A percentile compares a stretch with the other conserved stretches of the same genome.
These are phyloP conservation scores for Stigmatopora nigra DNA, from an alignment of 2,113 vertebrate species.

Conservation along the genomic window DNA sequence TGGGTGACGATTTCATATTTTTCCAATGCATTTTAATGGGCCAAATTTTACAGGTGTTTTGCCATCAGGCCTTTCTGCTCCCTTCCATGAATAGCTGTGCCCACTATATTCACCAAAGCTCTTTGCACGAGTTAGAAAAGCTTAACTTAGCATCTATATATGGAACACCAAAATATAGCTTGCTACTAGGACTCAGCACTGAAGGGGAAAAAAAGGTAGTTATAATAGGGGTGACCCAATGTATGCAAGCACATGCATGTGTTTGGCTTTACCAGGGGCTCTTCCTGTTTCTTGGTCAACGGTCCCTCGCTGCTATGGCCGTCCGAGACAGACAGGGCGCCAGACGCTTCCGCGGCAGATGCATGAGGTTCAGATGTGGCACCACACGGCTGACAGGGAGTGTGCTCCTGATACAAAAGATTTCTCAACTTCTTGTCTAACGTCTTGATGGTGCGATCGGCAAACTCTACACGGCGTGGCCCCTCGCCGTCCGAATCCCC, in stretches of 20 bases:
- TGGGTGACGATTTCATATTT: too few species aligned
- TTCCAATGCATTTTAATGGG: too few species aligned
- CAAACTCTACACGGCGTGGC: conserved; percentile 78
- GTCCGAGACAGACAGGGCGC: conserved; percentile 47
- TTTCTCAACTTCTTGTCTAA: conserved; percentile 93
- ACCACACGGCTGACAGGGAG: conserved; percentile 72
- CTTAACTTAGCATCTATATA: too few species aligned
- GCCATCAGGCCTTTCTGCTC: too few species aligned
- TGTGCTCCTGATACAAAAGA: conserved; percentile 88
- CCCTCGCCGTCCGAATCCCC: conserved; percentile 88
- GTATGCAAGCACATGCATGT: background rate
- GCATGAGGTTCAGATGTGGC: conserved; percentile 69
- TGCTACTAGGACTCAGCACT: too few species aligned
- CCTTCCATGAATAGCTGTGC: too few species aligned
- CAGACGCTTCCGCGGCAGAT: conserved; percentile 64
- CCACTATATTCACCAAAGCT: too few species aligned
- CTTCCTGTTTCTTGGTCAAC: conserved; percentile 48
- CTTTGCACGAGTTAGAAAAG: too few species aligned
- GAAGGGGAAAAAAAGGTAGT: too few species aligned
- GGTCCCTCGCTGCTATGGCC: conserved; percentile 44
- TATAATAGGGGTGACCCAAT: background rate
- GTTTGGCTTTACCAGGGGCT: conserved; percentile 52
- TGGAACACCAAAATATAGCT: too few species aligned
- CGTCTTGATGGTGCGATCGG: conserved; percentile 91
- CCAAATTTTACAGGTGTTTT: too few species aligned